Evolutionary conservation across 64 coral and sea anemone species (phyloP), one percentile per base, ranked within the genome.

Genomic region (Montipora efflorescens): DNA sequence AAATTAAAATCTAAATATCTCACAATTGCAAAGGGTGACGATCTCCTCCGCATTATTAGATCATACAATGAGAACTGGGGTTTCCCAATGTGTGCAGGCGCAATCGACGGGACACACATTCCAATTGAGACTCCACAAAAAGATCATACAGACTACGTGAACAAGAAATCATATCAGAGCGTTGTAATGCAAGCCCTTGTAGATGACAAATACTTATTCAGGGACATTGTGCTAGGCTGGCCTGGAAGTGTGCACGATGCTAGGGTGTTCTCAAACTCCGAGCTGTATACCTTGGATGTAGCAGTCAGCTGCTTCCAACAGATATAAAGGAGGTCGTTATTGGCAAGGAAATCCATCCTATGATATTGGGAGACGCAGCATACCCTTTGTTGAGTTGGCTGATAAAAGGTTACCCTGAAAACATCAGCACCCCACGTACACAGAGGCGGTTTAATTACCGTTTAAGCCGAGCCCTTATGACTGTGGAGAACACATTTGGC

Each of bases 221-320:
- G 86, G 59, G 92, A 89, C 80, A 59, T 94, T 8, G 92, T 94
- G 11, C 48, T 89, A 47, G 92, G 92, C 3, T 94, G 92, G 77
- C 92, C 78, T 48, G 92, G 87, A 18, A 89, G 92, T 76, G 85
- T 89, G 12, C 92, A 89, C 62, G 86, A 94, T 58, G 85, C 92
- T 14, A 25, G 77, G 46, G 61, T 94, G 0, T 46, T 94, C 57
- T 89, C 92, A 9, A 89, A 94, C 75, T 94, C 85, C 6, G 7
- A 71, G 19, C 12, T 94, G 44, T 89, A 74, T 47, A 75, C 10
- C 61, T 49, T 43, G 53, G 92, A 58, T 50, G 45, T 16, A 81
- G 59, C 46, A 18, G 67, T 5, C 21, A 82, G 8, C 68, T 94
- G 50, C 90, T 94, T 82, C 62, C 80, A 70, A 4, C 11, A 8